Conservation (phyloP, 2,888 invertebrate species). For the Mimumesa dahlbomi region DNA sequence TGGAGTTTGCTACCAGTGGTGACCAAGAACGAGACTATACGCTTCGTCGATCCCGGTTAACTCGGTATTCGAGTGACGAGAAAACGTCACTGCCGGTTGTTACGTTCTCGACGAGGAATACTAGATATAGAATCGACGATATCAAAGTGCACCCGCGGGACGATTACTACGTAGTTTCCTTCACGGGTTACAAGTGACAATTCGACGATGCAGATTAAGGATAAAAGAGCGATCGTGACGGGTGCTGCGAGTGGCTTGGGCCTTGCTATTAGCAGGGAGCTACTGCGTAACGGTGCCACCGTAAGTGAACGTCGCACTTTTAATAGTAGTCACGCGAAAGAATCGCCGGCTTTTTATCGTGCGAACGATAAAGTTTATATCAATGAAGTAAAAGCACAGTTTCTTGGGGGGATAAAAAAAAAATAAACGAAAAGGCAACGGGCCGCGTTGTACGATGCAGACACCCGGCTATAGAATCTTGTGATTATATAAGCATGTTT, state of each 20-base stretch:
- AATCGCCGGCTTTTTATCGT: too few species aligned
- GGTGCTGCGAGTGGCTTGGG: slow-evolving; percentile 73
- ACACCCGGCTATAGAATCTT: too few species aligned
- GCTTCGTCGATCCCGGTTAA: neutral
- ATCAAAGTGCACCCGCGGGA: too few species aligned
- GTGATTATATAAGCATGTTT: neutral
- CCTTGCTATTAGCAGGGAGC: slow-evolving; percentile 70
- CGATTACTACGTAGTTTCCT: too few species aligned
- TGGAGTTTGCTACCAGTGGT: slow-evolving; percentile 13
- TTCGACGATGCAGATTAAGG: slow-evolving; percentile 76
- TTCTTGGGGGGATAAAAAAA: too few species aligned
- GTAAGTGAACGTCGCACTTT: slow-evolving; percentile 69
- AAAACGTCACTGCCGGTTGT: neutral
- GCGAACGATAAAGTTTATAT: neutral
- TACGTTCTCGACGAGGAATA: too few species aligned
- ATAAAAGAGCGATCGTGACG: slow-evolving; percentile 74
- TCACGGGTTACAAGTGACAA: too few species aligned
- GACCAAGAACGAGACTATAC: slow-evolving; percentile 8
- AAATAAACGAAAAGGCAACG: too few species aligned
- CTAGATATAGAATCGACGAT: too few species aligned
- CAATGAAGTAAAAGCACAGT: neutral
- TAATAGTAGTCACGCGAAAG: neutral
- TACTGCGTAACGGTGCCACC: slow-evolving; percentile 73
- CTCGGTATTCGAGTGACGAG: neutral
- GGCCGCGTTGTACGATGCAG: too few species aligned